phyloP scores from a whole-genome alignment of 2,113 vertebrate species.

The Epinephelus fuscoguttatus region DNA sequence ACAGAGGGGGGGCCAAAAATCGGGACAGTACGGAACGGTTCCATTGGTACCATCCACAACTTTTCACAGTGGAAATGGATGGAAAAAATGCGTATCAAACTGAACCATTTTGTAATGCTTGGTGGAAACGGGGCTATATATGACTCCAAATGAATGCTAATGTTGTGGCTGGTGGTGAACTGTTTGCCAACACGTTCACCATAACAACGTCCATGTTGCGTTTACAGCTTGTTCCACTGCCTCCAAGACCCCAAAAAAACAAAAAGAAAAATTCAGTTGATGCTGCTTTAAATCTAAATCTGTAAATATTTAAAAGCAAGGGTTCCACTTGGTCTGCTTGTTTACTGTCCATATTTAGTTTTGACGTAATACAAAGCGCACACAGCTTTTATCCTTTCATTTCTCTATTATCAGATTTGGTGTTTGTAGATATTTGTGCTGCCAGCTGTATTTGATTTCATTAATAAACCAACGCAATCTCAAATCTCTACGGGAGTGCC shows the following conservation, averaged over 20 bases:
- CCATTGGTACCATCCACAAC: too few relatives aligned
- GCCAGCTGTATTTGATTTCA: slow-evolving; percentile 54
- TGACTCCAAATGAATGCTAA: not conserved
- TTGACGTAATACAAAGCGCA: slow-evolving; percentile 10
- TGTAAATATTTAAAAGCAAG: slow-evolving; percentile 18
- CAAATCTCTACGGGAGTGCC: slow-evolving; percentile 35
- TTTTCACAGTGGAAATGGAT: too few relatives aligned
- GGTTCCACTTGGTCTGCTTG: slow-evolving; percentile 4
- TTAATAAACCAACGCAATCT: slow-evolving; percentile 58
- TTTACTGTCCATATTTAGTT: slow-evolving; percentile 25
- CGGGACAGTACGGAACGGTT: too few relatives aligned
- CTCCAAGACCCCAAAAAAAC: not conserved
- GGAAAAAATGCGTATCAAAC: too few relatives aligned
- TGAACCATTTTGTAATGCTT: too few relatives aligned
- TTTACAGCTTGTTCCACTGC: slow-evolving; percentile 8
- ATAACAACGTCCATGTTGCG: not conserved
- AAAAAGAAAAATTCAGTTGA: too few relatives aligned
- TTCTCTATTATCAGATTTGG: slow-evolving; percentile 28
- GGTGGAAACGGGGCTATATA: too few relatives aligned
- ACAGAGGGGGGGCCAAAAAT: too few relatives aligned
- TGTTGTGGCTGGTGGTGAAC: not conserved
- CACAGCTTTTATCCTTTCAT: slow-evolving; percentile 10
- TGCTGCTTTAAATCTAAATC: not conserved
- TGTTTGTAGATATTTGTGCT: slow-evolving; percentile 54
- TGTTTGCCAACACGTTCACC: not conserved